Base-by-base conservation (phyloP, 2,113 vertebrate genomes). In the Oreochromis aureus region DNA sequence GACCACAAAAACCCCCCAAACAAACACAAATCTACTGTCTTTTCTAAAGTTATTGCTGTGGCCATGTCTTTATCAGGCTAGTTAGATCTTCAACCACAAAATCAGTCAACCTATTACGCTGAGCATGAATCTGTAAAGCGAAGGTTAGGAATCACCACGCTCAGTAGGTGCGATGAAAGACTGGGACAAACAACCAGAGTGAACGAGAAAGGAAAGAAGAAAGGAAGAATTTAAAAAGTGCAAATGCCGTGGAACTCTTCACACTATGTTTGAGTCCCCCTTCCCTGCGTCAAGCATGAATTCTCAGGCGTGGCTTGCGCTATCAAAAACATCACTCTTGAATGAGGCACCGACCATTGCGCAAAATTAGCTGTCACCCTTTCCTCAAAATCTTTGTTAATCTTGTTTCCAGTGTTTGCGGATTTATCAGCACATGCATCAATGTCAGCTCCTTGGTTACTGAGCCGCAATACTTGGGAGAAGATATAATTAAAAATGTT, bases 401-500 rank as follows among this genome's bases (percentile, higher is more conserved):
- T 99, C 98, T 99, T 97, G 98, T 99, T 99, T 99, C 98, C 98
- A 98, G 98, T 98, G 98, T 99, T 99, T 98, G 98, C 97, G 97
- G 98, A 98, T 99, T 99, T 99, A 99, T 99, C 98, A 99, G 98
- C 98, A 98, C 98, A 99, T 99, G 98, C 98, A 99, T 99, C 98
- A 99, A 98, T 99, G 98, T 99, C 98, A 99, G 96, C 96, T 98
- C 97, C 98, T 98, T 98, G 98, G 98, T 99, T 99, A 99, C 98
- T 97, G 98, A 98, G 98, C 97, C 96, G 96, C 97, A 97, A 96
- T 98, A 98, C 97, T 98, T 98, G 97, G 97, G 97, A 98, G 98
- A 97, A 99, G 98, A 99, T 99, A 98, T 99, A 99, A 99, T 99
- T 99, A 99, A 99, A 97, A 99, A 99, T 98, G 98, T 99, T 99